A percentile compares a stretch with the other conserved stretches of the same genome.
phyloP scores from a whole-genome alignment of 1,140 invertebrate genomes.

The Zophobas morio region DNA sequence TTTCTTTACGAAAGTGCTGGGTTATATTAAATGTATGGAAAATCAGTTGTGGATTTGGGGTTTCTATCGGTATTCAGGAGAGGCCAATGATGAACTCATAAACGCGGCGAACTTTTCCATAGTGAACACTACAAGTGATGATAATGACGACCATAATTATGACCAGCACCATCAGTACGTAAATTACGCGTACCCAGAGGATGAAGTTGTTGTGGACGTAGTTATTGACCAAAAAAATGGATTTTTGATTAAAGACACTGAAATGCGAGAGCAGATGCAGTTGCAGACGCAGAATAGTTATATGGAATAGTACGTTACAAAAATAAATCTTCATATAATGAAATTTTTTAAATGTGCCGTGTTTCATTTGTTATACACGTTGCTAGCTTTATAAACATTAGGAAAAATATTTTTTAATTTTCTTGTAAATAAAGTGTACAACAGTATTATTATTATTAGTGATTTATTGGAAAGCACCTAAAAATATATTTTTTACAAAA shows the following conservation, averaged over 20 bases:
- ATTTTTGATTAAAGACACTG: slow-evolving; percentile 54
- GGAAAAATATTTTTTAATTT: no score
- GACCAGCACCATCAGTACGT: slow-evolving; percentile 32
- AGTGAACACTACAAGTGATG: slow-evolving; percentile 31
- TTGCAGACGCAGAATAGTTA: background rate
- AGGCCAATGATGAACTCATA: slow-evolving; percentile 58
- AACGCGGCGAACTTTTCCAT: slow-evolving; percentile 58
- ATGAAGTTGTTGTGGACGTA: slow-evolving; percentile 25
- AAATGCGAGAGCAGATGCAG: slow-evolving; percentile 10
- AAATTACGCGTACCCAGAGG: slow-evolving; percentile 14
- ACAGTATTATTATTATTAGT: no score
- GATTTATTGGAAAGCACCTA: no score
- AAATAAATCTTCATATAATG: no score
- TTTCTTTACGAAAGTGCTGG: slow-evolving; percentile 62
- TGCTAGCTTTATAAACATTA: no score
- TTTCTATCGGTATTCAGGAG: slow-evolving; percentile 58
- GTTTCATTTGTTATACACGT: no score
- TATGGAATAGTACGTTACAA: background rate
- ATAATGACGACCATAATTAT: slow-evolving; percentile 30
- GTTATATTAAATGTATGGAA: slow-evolving; percentile 64
- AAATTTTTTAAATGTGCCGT: no score
- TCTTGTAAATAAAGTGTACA: no score
- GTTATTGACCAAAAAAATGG: slow-evolving; percentile 50
- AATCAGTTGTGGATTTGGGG: slow-evolving; percentile 66
- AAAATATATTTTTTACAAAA: no score